Evolutionary conservation across 37 sponge, comb jelly and placozoan genomes (phyloP), one percentile per base, ranked within the genome.

Genomic region (Crambe crambe): DNA sequence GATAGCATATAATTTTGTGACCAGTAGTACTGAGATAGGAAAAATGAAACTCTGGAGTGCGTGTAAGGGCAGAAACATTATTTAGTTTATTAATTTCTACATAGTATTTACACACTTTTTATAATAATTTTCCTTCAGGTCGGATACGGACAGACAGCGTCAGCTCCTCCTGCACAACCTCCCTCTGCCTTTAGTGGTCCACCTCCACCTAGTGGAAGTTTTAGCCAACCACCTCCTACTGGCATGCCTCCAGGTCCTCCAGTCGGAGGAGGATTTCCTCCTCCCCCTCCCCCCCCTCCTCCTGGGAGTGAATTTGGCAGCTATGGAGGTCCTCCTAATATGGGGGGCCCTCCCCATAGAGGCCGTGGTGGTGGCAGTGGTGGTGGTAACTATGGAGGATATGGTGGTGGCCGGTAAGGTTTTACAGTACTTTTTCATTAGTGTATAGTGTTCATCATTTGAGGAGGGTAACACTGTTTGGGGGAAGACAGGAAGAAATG

Each of bases 181-280:
- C 18, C 57, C 0, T 20, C 29, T 34, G 70, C 40, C 15, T 41
- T 21, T 37, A 32, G 43, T 40, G 59, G 37, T 23, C 79, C 71
- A 10, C 71, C 81, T 39, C 67, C 78, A 2, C 81, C 81, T 27
- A 34, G 71, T 70, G 59, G 59, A 0, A 25, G 43, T 69, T 58
- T 35, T 38, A 35, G 25, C 32, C 70, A 22, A 26, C 41, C 40
- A 2, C 74, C 64, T n/a, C 73, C 72, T 23, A 23, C 59, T 27
- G 61, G 61, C 3, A 34, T 72, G 42, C 63, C 65, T 31, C 82
- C 73, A 4, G 62, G 62, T 42, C 68, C 57, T 3, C 83, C 67
- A 0, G 75, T 69, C 56, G 62, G 74, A n/a, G 73, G 44, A 17
- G 51, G 37, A 22, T 42, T 27, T 59, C 58, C 20, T 1, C 26